Evolutionary conservation across 2,797 vertebrate species (phyloP).

Genomic region (Coilia nasus): DNA sequence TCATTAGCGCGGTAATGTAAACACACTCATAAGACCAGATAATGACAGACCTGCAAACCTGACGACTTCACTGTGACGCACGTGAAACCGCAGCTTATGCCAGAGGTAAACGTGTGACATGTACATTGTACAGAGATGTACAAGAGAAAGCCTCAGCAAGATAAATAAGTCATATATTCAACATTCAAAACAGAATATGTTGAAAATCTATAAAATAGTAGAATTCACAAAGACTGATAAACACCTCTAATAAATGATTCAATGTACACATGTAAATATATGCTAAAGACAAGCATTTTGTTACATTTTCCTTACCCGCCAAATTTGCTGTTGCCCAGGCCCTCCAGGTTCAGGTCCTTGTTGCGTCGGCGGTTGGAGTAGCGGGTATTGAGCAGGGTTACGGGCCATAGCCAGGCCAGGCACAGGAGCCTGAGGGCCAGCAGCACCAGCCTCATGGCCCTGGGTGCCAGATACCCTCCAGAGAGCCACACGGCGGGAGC

Average conservation of each 20-base stretch:
- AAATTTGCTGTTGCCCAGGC: conserved; percentile 76
- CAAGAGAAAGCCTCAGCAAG: background rate
- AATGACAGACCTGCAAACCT: background rate
- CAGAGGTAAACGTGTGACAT: background rate
- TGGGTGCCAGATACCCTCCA: conserved; percentile 21
- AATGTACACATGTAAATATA: too few species aligned
- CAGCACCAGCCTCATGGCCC: conserved; percentile 72
- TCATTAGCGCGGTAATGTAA: background rate
- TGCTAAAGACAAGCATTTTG: background rate
- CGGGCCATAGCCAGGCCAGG: conserved; percentile 70
- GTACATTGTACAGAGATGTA: background rate
- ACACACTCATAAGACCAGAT: background rate
- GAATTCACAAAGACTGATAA: background rate
- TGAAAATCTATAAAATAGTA: background rate
- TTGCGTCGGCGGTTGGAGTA: conserved; percentile 71
- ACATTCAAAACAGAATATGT: background rate
- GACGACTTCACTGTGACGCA: background rate
- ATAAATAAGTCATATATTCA: background rate
- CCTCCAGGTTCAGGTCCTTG: conserved; percentile 75
- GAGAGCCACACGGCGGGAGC: background rate
- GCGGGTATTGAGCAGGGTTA: conserved; percentile 67
- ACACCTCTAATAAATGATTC: too few species aligned
- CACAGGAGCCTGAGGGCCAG: conserved; percentile 72
- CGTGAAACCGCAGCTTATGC: background rate
- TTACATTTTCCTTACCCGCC: conserved; percentile 67